These are phyloP conservation scores for Cheilosia vernalis DNA, from an alignment of 2,888 invertebrate species.

Conservation along the genomic window DNA sequence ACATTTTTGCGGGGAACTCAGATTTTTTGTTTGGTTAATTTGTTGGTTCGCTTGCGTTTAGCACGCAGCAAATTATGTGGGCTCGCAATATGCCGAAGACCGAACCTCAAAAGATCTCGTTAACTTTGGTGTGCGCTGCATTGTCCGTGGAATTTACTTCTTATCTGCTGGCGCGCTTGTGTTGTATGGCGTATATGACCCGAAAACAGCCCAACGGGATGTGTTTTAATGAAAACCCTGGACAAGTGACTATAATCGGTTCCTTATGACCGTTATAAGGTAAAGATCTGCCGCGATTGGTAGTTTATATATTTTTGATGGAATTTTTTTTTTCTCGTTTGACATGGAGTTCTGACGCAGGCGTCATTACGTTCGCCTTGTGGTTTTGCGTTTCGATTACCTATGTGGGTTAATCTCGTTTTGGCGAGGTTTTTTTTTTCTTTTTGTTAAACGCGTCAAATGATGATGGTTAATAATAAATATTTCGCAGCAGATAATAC, in stretches of 20 bases:
- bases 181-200: constrained; percentile 48
- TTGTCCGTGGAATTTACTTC: not conserved
- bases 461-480: constrained; percentile 53
- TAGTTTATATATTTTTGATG: constrained; percentile 55
- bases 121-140: constrained; percentile 40
- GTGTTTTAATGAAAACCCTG: constrained; percentile 67
- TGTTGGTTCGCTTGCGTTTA: constrained; percentile 69
- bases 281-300: constrained; percentile 61
- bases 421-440: not conserved
- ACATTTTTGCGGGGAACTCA: constrained; percentile 25
- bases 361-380: constrained; percentile 28
- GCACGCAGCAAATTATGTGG: constrained; percentile 71
- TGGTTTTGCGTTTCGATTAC: constrained; percentile 37
- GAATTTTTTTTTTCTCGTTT: constrained; percentile 19
- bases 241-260: constrained; percentile 72
- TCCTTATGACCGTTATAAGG: constrained; percentile 73
- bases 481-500: constrained; percentile 42
- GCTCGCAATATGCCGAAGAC: constrained; percentile 16
- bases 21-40: constrained; percentile 62
- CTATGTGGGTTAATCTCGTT: constrained; percentile 67
- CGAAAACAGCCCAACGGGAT: constrained; percentile 48
- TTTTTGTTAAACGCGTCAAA: constrained; percentile 46
- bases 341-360: constrained; percentile 35
- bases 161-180: constrained; percentile 30
- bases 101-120: constrained; percentile 58